phyloP scores from a whole-genome alignment of 2,888 invertebrate genomes.

The Megalurothrips usitatus region DNA sequence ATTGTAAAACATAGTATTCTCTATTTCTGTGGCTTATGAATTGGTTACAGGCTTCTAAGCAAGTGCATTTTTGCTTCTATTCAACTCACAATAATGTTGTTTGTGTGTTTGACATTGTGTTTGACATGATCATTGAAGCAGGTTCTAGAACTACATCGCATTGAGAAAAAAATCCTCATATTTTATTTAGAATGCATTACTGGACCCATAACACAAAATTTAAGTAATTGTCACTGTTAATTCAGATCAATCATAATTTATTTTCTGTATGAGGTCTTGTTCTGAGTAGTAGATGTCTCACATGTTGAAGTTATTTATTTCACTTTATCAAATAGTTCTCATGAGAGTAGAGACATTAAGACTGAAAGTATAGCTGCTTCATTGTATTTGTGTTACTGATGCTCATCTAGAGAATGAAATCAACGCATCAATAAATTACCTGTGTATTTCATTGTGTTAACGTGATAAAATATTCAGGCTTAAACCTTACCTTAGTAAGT shows the following conservation, averaged over 20 bases:
- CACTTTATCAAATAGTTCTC: background rate
- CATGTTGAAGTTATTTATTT: too few species aligned
- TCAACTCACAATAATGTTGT: background rate
- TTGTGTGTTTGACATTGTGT: background rate
- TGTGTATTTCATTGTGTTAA: conserved; percentile 1
- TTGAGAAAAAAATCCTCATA: too few species aligned
- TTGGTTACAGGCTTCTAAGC: background rate
- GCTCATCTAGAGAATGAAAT: background rate
- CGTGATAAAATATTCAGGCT: background rate
- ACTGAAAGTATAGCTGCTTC: conserved; percentile 17
- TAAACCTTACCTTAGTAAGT: background rate
- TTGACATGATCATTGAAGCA: background rate
- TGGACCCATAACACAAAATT: too few species aligned
- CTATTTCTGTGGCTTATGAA: background rate
- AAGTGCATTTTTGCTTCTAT: too few species aligned
- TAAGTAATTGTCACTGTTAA: too few species aligned
- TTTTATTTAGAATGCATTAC: too few species aligned
- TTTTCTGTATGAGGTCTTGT: too few species aligned
- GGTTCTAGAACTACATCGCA: background rate
- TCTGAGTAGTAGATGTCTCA: too few species aligned
- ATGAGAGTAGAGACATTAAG: background rate
- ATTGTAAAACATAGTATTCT: background rate
- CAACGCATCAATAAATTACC: background rate
- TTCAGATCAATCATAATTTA: too few species aligned
- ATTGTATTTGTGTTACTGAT: background rate